Base-by-base conservation (phyloP, 2,888 invertebrate genomes). In the Salticus scenicus region DNA sequence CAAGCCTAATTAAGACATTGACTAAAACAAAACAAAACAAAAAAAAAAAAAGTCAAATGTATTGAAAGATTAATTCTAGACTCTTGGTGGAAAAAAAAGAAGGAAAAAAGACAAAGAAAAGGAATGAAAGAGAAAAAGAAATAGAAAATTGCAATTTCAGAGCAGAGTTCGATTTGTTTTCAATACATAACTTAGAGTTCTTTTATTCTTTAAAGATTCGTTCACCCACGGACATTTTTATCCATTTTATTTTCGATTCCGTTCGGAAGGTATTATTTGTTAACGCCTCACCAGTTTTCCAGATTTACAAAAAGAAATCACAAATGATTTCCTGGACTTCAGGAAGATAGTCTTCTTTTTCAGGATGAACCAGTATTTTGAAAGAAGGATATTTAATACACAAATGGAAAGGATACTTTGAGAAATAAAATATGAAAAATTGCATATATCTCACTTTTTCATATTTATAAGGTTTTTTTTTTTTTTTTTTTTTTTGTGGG, bases 171-270 rank as follows among this genome's bases (percentile, higher is more conserved):
- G 30, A 33, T 69, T 73, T 73, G 37, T 57, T 73, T 51, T 47
- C 82, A 70, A 82, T 75, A 76, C 63, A 42, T 70, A 33, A 33
- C 47, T 72, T 70, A 78, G 47, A 41, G 67, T 63, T 63, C 64
- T 67, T 37, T 81, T 79, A 7, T 37, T 7, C 10, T 37, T 37
- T 37, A 10, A 7, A 28, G 17, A 47, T 71, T 51, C 71, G 27
- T 37, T 51, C 75, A 77, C 76, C 72, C 76, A 33, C 77, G 71
- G 66, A 63, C 33, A 17, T 73, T 72, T 30, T 51, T 69, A 37
- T 41, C 83, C 83, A 67, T 83, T 77, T 76, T 47, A 83, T 71
- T 83, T 83, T 83, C 83, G 83, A 83, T 83, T 72, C 75, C 66
- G 72, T 75, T 64, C 57, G 10, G 1, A n/a, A 66, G 66, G 72